These are phyloP conservation scores for Thereva unica DNA, from an alignment of 2,888 invertebrate species.

Conservation along the genomic window DNA sequence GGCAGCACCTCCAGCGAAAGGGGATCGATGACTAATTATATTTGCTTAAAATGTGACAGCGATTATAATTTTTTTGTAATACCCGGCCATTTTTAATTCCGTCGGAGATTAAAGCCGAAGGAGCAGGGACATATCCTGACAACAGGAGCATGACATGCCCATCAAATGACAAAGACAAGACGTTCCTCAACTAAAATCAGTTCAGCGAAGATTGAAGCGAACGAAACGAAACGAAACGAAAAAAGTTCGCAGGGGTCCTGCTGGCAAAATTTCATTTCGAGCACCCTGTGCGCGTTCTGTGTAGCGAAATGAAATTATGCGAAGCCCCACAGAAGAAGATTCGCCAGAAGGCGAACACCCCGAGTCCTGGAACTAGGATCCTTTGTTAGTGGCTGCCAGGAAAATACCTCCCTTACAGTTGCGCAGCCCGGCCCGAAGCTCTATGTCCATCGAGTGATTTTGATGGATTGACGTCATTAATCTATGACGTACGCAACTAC, in stretches of 20 bases:
- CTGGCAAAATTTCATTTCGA: constrained; percentile 36
- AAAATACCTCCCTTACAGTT: constrained; percentile 21
- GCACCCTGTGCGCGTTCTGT: constrained; percentile 27
- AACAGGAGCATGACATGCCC: constrained; percentile 29
- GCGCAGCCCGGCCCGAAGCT: constrained; percentile 20
- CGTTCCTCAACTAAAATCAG: constrained; percentile 30
- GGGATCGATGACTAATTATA: constrained; percentile 34
- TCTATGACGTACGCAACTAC: constrained; percentile 60
- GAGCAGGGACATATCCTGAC: constrained; percentile 18
- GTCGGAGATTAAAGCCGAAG: constrained; percentile 25
- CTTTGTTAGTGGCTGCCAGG: constrained; percentile 31
- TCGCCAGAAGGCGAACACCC: constrained; percentile 16
- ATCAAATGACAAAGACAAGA: constrained; percentile 36
- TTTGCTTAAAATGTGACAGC: constrained; percentile 36
- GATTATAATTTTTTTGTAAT: constrained; percentile 33
- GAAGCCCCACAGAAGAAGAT: constrained; percentile 27
- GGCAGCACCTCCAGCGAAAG: constrained; percentile 15
- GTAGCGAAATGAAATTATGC: constrained; percentile 36
- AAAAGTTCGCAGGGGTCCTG: constrained; percentile 29
- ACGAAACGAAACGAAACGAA: not conserved
- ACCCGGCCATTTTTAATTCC: constrained; percentile 30
- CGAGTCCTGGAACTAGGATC: not conserved
- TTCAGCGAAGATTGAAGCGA: constrained; percentile 25
- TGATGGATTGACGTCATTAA: constrained; percentile 59
- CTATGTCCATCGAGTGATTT: constrained; percentile 59